These are phyloP conservation scores for Cladopsammia gracilis DNA, from an alignment of 64 coral and sea anemone genomes.

Conservation along the genomic window DNA sequence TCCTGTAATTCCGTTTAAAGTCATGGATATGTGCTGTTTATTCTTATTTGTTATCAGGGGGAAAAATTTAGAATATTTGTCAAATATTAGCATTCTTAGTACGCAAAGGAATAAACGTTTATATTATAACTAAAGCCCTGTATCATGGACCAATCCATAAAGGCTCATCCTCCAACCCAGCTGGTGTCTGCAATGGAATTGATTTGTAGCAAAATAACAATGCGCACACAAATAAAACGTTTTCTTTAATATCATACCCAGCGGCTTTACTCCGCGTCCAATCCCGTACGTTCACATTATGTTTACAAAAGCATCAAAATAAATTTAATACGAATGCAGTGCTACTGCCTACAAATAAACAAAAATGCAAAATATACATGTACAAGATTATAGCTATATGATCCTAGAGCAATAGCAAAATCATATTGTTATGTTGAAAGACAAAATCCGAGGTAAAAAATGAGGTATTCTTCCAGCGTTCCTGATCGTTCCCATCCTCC, in stretches of 20 bases:
- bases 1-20: too few species aligned
- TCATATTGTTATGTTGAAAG: not conserved
- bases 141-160: not conserved
- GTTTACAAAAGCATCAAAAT: conserved; percentile 2
- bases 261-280: not conserved
- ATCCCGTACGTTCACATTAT: not conserved
- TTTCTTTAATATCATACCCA: conserved; percentile 26
- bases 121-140: too few species aligned
- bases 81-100: too few species aligned
- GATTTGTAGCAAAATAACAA: conserved; percentile 31
- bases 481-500: not conserved
- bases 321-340: not conserved
- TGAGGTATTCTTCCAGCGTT: not conserved
- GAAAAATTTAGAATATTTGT: too few species aligned
- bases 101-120: too few species aligned
- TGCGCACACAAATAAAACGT: conserved; percentile 37
- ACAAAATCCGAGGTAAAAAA: not conserved
- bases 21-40: too few species aligned
- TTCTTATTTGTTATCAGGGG: too few species aligned
- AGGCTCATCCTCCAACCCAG: conserved; percentile 2
- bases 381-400: not conserved
- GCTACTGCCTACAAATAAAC: not conserved
- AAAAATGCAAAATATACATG: conserved; percentile 5
- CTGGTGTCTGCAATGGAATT: conserved; percentile 16
- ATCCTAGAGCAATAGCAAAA: not conserved